These are phyloP conservation scores for Spilarctia lutea DNA, from an alignment of 2,888 invertebrate species.

Conservation along the genomic window DNA sequence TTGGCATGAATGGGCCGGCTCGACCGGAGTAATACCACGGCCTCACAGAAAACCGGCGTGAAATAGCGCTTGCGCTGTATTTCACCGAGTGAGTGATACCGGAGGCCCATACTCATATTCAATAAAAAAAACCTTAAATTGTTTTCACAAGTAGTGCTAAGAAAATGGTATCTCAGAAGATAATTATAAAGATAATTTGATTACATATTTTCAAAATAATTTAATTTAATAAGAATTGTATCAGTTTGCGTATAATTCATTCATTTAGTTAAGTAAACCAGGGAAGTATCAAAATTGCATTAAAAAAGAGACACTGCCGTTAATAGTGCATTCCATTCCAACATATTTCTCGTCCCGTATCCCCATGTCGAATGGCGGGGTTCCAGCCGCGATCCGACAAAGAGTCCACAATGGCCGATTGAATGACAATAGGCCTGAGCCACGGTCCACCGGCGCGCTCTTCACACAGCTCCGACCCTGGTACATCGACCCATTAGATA, in stretches of 20 bases:
- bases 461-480: conserved; percentile 62
- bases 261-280: background rate
- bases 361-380: conserved; percentile 69
- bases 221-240: background rate
- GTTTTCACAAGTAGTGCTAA: background rate
- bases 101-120: too few species aligned
- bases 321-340: conserved; percentile 42
- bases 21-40: too few species aligned
- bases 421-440: conserved; percentile 77
- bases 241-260: background rate
- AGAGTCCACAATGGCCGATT: conserved; percentile 76
- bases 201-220: too few species aligned
- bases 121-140: too few species aligned
- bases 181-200: background rate
- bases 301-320: conserved; percentile 19
- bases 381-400: conserved; percentile 65
- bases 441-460: conserved; percentile 72
- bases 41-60: too few species aligned
- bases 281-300: background rate
- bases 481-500: conserved; percentile 58
- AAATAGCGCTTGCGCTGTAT: too few species aligned
- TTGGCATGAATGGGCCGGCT: too few species aligned
- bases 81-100: too few species aligned
- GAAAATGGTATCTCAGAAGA: too few species aligned
- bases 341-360: conserved; percentile 57